Base-by-base conservation (phyloP, 2,113 vertebrate genomes). In the Limnothrissa miodon region DNA sequence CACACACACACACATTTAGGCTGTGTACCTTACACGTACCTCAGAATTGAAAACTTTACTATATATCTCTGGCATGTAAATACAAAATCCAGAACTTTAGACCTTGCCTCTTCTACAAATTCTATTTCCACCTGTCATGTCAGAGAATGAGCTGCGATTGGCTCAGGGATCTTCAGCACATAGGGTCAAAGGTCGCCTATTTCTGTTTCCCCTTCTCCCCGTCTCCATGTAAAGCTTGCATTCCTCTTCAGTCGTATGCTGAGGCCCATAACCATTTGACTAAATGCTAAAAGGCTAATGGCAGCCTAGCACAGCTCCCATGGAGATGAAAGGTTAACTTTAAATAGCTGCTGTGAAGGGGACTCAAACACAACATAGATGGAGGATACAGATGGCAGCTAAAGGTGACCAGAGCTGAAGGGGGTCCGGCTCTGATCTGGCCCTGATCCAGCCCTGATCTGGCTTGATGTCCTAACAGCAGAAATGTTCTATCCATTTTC, bases 101-200 rank as follows among this genome's bases (percentile, higher is more conserved):
- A 74, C 25, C 66, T 33, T 36, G 25, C 62, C 62, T 13, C 19
- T 70, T 70, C 62, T 33, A 74, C 66, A 74, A 29, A 66, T 74
- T 74, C 66, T 74, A 74, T 74, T 74, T 74, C 66, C 66, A 36
- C 36, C 11, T 74, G 66, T 74, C 66, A 74, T 3, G 33, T 74
- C 29, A 17, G 66, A 74, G 66, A 74, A 36, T 23, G 33, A 74
- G 66, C 66, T 33, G 66, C 1, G 66, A 74, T 74, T 74, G 66
- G 66, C 13, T 62, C 15, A 33, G 66, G 17, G 29, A 82, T n/a
- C 81, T 44, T 29, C 44, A 29, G 59, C 19, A 13, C 81, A 46
- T 6, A 39, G 79, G 90, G 87, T 87, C 87, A 91, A 90, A 89
- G 89, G 89, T 92, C 59, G 89, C 78, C 86, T 92, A 89, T 93